Conservation (phyloP, 2,888 invertebrate genomes). For the Drosophila atripex region DNA sequence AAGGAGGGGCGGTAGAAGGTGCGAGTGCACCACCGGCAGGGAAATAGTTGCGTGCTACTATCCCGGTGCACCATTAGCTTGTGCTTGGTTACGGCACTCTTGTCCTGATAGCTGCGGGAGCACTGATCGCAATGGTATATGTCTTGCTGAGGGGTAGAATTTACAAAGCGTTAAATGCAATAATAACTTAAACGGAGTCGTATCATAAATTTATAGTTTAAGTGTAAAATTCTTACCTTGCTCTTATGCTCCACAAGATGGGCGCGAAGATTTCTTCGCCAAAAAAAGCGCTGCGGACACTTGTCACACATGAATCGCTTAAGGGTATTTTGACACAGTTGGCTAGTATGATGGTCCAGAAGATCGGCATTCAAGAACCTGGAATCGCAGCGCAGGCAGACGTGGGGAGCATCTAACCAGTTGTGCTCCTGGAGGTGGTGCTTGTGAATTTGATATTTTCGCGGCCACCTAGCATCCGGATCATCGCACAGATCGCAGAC, state of each 20-base stretch:
- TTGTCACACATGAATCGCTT: slow-evolving; percentile 81
- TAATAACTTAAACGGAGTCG: background rate
- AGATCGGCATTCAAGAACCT: slow-evolving; percentile 85
- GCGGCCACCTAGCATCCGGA: slow-evolving; percentile 61
- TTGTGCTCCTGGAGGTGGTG: slow-evolving; percentile 78
- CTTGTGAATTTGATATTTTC: slow-evolving; percentile 80
- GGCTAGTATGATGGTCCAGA: slow-evolving; percentile 85
- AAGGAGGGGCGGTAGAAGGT: slow-evolving; percentile 77
- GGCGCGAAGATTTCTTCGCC: slow-evolving; percentile 80
- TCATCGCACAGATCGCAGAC: slow-evolving; percentile 76
- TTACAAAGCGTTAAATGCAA: no score
- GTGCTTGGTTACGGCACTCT: slow-evolving; percentile 79
- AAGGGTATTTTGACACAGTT: slow-evolving; percentile 80
- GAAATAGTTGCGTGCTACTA: slow-evolving; percentile 66
- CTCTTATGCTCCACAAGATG: slow-evolving; percentile 72
- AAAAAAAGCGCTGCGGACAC: slow-evolving; percentile 81
- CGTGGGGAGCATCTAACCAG: slow-evolving; percentile 85
- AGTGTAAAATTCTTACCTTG: slow-evolving; percentile 44
- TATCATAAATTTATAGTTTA: background rate
- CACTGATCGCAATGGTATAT: slow-evolving; percentile 68
- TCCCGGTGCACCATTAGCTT: slow-evolving; percentile 70
- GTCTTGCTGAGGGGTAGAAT: slow-evolving; percentile 54
- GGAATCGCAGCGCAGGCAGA: slow-evolving; percentile 85
- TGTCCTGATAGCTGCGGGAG: slow-evolving; percentile 68
- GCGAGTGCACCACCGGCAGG: slow-evolving; percentile 81